These are phyloP conservation scores for Poecile atricapillus DNA, from an alignment of 2,113 vertebrate genomes.

Conservation along the genomic window DNA sequence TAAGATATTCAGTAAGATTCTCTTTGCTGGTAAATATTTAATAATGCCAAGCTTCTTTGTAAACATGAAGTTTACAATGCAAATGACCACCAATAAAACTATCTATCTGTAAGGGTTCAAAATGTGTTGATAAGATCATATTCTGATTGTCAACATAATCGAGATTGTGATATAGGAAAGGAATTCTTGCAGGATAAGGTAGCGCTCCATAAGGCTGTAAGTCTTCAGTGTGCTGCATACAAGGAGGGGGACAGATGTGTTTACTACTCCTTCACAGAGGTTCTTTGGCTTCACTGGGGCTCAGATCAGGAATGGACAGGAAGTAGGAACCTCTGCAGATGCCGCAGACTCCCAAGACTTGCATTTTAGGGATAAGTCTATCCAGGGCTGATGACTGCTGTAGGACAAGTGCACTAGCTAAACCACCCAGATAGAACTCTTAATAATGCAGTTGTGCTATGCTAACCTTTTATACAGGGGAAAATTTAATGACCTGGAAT, in stretches of 20 bases:
- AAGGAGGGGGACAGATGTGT: neutral
- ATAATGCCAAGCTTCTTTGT: neutral
- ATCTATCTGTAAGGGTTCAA: neutral
- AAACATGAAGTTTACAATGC: neutral
- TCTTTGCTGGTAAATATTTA: neutral
- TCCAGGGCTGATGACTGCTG: neutral
- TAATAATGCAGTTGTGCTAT: neutral
- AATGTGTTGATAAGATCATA: neutral
- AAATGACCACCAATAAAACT: neutral
- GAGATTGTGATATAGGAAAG: neutral
- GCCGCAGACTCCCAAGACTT: neutral
- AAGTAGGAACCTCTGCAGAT: neutral
- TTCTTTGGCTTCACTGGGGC: neutral
- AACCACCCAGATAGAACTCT: neutral
- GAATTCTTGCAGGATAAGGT: neutral
- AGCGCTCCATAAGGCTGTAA: neutral
- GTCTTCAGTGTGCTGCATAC: neutral
- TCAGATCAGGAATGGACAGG: neutral
- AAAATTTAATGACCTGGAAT: neutral
- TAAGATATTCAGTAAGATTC: neutral
- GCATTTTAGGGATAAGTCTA: neutral
- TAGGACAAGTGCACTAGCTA: neutral
- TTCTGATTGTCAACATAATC: neutral
- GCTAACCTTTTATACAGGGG: neutral
- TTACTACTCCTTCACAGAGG: neutral